Base-by-base conservation (phyloP, 2,888 invertebrate species). In the Blastobasis lacticolella region DNA sequence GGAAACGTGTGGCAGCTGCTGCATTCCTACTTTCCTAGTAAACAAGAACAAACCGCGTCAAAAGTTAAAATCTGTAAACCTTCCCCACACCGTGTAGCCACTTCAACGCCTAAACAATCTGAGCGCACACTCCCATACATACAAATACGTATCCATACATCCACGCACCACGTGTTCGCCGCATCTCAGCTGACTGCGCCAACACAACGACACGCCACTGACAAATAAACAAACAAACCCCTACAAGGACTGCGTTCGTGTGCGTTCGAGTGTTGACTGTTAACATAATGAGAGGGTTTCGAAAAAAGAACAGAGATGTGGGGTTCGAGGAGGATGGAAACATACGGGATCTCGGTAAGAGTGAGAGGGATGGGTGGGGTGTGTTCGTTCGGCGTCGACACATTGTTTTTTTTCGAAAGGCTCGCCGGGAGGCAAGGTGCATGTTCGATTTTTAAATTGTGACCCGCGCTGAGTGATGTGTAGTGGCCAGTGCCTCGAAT, bases 401-500 rank as follows among this genome's bases (percentile, higher is more conserved):
- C 62, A 7, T 42, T 5, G 73, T 74, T 82, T 74, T 68, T 82
- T 81, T 84, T 85, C 81, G 71, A 75, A 81, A 77, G 78, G 78
- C 81, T 75, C 78, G 75, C 62, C 78, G 82, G 82, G 82, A 82
- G 81, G 85, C 85, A 85, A 86, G 86, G 85, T 86, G 86, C 78
- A 73, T 73, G 75, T 77, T 77, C 77, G 78, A 78, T 81, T 83
- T 77, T 76, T 73, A 75, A 81, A 81, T 78, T 79, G 81, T 81
- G 78, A 76, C 71, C 66, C 62, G 67, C 70, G 23, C 73, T 76
- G 81, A 81, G 64, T 80, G 81, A 80, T 78, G 74, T 75, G 73
- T 78, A 81, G 77, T 73, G 71, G 42, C 9, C 23, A 23, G 23
- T 23, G 23, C 23, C 23, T 23, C 23, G 23, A 23, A 23, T 23